These are phyloP conservation scores for Aselliscus stoliczkanus DNA, from an alignment of 2,797 vertebrate genomes.

Conservation along the genomic window DNA sequence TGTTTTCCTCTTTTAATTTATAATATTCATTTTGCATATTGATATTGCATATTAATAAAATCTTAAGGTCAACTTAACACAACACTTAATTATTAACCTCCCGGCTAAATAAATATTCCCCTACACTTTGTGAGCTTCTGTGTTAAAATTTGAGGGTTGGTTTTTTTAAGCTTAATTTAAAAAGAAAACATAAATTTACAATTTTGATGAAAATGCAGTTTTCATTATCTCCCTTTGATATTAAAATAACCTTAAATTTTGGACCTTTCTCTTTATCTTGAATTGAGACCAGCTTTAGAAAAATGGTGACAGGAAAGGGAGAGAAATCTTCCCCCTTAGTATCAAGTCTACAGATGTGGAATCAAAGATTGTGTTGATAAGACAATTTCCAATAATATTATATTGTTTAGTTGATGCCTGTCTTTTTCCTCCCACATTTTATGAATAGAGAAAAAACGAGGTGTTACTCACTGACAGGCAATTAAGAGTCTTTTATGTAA, in stretches of 20 bases:
- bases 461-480: not conserved
- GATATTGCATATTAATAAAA: not conserved
- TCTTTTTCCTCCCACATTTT: not conserved
- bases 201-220: slow-evolving; percentile 36
- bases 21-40: not conserved
- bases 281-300: slow-evolving; percentile 66
- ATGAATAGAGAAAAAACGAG: not conserved
- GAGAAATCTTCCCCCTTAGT: not conserved
- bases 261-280: slow-evolving; percentile 62
- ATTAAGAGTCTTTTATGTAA: slow-evolving; percentile 40
- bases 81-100: not conserved
- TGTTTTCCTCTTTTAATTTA: not conserved
- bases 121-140: not conserved
- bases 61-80: not conserved
- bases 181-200: slow-evolving; percentile 52
- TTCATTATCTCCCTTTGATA: slow-evolving; percentile 57
- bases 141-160: not conserved
- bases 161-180: slow-evolving; percentile 50
- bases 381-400: not conserved
- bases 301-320: not conserved
- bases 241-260: slow-evolving; percentile 59
- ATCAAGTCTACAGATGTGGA: slow-evolving; percentile 53
- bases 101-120: not conserved
- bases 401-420: not conserved
- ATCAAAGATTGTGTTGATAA: slow-evolving; percentile 32